Evolutionary conservation across 2,888 invertebrate species (phyloP).

Genomic region (Tetheella fluctuosa): DNA sequence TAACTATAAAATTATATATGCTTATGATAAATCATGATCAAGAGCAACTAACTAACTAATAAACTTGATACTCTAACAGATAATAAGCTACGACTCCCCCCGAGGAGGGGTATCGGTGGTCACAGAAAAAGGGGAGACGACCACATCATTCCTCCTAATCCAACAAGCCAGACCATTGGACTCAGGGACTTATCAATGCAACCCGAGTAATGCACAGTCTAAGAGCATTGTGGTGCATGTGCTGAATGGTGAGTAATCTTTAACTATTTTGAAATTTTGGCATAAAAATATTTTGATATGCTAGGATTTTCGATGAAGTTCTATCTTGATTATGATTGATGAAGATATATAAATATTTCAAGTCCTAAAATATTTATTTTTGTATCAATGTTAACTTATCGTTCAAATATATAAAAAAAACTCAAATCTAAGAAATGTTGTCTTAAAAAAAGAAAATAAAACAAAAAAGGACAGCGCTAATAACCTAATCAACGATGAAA

Average conservation of each 20-base stretch:
- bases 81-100: constrained; percentile 96
- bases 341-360: background rate
- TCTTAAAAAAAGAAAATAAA: background rate
- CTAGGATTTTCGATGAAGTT: too few species aligned
- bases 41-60: background rate
- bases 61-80: constrained; percentile 81
- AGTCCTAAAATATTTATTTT: background rate
- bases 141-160: constrained; percentile 94
- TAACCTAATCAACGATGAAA: background rate
- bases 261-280: constrained; percentile 13
- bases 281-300: background rate
- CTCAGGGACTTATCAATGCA: constrained; percentile 96
- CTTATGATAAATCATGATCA: too few species aligned
- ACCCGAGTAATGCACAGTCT: constrained; percentile 96
- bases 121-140: constrained; percentile 95
- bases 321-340: background rate
- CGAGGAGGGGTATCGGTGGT: constrained; percentile 96
- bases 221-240: constrained; percentile 97
- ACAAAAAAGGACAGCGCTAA: background rate
- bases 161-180: constrained; percentile 94
- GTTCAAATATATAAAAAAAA: background rate
- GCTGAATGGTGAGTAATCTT: constrained; percentile 91
- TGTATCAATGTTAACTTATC: background rate
- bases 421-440: background rate
- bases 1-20: too few species aligned